phyloP scores from a whole-genome alignment of 2,888 invertebrate genomes.

The Clanis bilineata region DNA sequence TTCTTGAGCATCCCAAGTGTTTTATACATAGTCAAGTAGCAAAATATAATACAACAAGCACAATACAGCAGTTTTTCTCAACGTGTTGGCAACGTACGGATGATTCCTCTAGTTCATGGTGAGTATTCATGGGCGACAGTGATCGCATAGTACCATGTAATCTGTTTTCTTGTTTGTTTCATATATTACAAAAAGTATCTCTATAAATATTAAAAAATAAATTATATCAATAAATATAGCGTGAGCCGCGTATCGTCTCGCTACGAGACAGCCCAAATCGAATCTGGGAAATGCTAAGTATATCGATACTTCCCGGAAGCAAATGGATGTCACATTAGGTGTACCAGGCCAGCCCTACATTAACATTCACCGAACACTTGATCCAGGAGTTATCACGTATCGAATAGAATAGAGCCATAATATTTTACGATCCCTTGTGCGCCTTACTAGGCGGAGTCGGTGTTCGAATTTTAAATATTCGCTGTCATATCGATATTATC shows the following conservation, averaged over 20 bases:
- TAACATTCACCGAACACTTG: slow-evolving; percentile 76
- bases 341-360: slow-evolving; percentile 62
- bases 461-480: slow-evolving; percentile 74
- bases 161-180: too few relatives aligned
- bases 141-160: too few relatives aligned
- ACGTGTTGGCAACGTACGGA: too few relatives aligned
- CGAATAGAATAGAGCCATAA: slow-evolving; percentile 80
- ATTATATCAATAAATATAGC: too few relatives aligned
- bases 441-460: slow-evolving; percentile 69
- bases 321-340: slow-evolving; percentile 63
- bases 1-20: too few relatives aligned
- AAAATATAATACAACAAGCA: too few relatives aligned
- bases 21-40: too few relatives aligned
- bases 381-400: slow-evolving; percentile 78
- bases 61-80: too few relatives aligned
- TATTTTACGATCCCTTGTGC: slow-evolving; percentile 80
- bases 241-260: not conserved
- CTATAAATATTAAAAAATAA: too few relatives aligned
- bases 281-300: slow-evolving; percentile 50
- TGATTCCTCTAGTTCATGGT: too few relatives aligned
- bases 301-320: slow-evolving; percentile 73
- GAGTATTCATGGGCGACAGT: too few relatives aligned
- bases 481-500: slow-evolving; percentile 50
- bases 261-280: slow-evolving; percentile 24
- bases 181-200: too few relatives aligned